A percentile compares a stretch with the other conserved stretches of the same genome.
These are phyloP conservation scores for Sander lucioperca DNA, from an alignment of 2,113 vertebrate species.

Conservation along the genomic window DNA sequence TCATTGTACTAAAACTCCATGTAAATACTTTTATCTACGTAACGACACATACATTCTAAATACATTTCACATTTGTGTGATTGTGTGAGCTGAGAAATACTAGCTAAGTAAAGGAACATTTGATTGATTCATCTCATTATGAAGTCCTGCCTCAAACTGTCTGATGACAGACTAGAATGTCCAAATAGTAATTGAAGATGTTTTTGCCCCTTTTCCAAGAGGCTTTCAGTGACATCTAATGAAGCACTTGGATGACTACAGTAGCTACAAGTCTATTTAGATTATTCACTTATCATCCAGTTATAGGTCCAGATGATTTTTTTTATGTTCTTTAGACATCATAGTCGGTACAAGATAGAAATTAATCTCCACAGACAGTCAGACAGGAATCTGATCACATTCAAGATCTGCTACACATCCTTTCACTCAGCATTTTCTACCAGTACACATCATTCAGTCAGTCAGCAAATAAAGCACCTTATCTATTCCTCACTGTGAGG, in stretches of 20 bases:
- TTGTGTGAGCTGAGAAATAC: background rate
- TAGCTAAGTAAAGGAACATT: background rate
- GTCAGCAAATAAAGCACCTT: background rate
- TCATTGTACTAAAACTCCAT: background rate
- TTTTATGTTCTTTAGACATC: background rate
- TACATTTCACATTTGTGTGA: background rate
- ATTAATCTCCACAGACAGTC: background rate
- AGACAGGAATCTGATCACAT: background rate
- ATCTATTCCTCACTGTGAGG: slow-evolving; percentile 1
- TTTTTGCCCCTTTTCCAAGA: background rate
- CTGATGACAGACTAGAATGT: slow-evolving; percentile 1
- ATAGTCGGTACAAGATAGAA: background rate
- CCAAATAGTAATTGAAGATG: no score
- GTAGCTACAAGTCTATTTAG: background rate
- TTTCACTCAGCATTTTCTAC: background rate
- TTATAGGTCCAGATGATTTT: background rate
- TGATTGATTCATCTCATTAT: background rate
- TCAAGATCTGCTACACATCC: background rate
- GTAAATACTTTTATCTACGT: slow-evolving; percentile 10
- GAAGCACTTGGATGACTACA: background rate
- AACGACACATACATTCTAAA: background rate
- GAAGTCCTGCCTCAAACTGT: background rate
- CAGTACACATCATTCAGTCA: background rate
- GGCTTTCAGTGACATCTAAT: slow-evolving; percentile 1
- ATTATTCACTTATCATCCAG: slow-evolving; percentile 1